Evolutionary conservation across 2,888 invertebrate genomes (phyloP), one percentile per base, ranked within the genome.

Genomic region (Agriotes lineatus): DNA sequence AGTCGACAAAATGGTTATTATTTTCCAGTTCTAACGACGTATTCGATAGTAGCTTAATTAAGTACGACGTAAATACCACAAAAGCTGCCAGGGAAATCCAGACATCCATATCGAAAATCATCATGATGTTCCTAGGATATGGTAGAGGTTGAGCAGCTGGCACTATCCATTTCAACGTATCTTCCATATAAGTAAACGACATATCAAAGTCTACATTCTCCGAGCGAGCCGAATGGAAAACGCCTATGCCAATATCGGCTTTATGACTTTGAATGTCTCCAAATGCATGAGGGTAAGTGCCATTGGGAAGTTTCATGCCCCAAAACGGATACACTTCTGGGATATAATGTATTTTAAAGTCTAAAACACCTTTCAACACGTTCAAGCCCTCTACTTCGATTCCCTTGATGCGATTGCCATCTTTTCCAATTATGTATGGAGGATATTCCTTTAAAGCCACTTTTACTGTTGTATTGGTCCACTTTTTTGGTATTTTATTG

Each of bases 181-280:
- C 56, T 56, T 56, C 56, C 33, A 56, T 35, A 19, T 37, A 19
- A 19, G 35, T n/a, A 37, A 37, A 56, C 2, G 19, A 6, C 56
- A 56, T 56, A 18, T 56, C 35, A 35, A 56, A 56, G 18, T 56
- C 35, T 0, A 16, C 35, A 33, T 37, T 6, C 10, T 56, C 56
- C 0, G 19, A 12, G 6, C 6, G 2, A 30, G 7, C 5, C 4
- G 12, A 12, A 1, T 37, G 54, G 33, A 56, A 56, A 5, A n/a
- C 19, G 1, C 56, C 56, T n/a, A 56, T 12, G 10, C 18, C 5
- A 9, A 56, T 12, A 2, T 30, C 56, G 6, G 39, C 35, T 4
- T 14, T n/a, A 1, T 33, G 18, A n/a, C 6, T 4, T 33, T 56
- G 56, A 4, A 56, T 18, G 18, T 19, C 35, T 1, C 56, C 56